Percentiles rank a stretch among this genome's conserved stretches.
Conservation (phyloP, 2,797 vertebrate genomes). For the Erethizon dorsatum region DNA sequence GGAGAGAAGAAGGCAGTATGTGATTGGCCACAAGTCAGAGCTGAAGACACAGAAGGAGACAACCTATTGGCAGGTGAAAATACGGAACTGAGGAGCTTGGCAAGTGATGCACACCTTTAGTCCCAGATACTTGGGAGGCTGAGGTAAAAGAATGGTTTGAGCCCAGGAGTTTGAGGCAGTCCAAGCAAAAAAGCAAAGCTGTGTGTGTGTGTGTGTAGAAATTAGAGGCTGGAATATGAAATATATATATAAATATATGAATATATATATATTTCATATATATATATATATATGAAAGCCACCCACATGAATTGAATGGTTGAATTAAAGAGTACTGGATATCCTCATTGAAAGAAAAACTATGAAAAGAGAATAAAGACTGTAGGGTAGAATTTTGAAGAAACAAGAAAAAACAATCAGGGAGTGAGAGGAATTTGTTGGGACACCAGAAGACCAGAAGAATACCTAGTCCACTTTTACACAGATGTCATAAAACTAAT, state of each 20-base stretch:
- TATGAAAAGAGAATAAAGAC: background rate
- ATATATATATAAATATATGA: background rate
- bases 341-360: slow-evolving; percentile 13
- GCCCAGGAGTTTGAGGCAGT: background rate
- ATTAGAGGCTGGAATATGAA: background rate
- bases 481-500: slow-evolving; percentile 27
- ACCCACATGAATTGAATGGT: slow-evolving; percentile 3
- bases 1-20: background rate
- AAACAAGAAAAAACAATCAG: background rate
- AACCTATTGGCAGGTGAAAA: background rate
- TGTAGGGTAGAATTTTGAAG: slow-evolving; percentile 30
- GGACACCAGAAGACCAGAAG: background rate
- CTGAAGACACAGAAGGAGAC: background rate
- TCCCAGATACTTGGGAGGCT: background rate
- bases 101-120: too few relatives aligned
- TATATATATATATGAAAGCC: background rate
- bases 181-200: background rate
- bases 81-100: background rate
- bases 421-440: background rate
- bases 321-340: background rate
- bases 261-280: too few relatives aligned
- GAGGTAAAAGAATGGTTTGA: background rate
- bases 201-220: background rate
- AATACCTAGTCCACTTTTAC: background rate
- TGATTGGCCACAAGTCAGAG: background rate